Evolutionary conservation across 2,113 vertebrate genomes (phyloP).

Genomic region (Panthera uncia): DNA sequence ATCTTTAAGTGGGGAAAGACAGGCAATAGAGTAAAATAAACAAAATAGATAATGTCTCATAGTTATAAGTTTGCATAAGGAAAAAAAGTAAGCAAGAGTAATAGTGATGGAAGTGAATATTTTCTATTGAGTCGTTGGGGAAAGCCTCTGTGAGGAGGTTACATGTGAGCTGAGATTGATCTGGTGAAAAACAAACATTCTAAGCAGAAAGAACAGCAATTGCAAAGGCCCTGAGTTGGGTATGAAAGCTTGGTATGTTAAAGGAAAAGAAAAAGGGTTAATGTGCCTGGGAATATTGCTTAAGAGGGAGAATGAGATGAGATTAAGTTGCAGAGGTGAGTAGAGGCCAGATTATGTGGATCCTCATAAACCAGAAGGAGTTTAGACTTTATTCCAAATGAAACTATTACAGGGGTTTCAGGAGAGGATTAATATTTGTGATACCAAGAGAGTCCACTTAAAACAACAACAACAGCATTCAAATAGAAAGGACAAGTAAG

Average conservation of each 20-base stretch:
- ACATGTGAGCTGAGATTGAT: background rate
- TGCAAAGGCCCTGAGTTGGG: background rate
- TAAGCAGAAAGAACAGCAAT: background rate
- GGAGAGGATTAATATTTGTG: background rate
- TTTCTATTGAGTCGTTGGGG: background rate
- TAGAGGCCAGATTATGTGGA: background rate
- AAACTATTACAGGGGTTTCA: background rate
- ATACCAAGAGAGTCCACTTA: background rate
- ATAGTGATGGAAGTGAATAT: background rate
- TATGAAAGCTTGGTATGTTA: background rate
- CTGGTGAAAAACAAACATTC: background rate
- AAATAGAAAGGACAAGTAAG: background rate
- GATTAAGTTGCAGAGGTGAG: background rate
- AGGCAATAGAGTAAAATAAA: background rate
- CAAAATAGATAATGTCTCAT: background rate
- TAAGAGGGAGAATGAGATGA: background rate
- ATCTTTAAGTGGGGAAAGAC: background rate
- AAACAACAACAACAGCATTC: background rate
- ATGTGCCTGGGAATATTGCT: background rate
- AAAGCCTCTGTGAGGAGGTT: background rate
- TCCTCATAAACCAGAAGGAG: background rate
- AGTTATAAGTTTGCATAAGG: background rate
- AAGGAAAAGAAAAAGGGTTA: background rate
- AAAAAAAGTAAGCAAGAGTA: background rate
- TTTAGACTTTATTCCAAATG: background rate